These are phyloP conservation scores for Meloidogyne hapla DNA, from an alignment of 1,140 invertebrate genomes.

Conservation along the genomic window DNA sequence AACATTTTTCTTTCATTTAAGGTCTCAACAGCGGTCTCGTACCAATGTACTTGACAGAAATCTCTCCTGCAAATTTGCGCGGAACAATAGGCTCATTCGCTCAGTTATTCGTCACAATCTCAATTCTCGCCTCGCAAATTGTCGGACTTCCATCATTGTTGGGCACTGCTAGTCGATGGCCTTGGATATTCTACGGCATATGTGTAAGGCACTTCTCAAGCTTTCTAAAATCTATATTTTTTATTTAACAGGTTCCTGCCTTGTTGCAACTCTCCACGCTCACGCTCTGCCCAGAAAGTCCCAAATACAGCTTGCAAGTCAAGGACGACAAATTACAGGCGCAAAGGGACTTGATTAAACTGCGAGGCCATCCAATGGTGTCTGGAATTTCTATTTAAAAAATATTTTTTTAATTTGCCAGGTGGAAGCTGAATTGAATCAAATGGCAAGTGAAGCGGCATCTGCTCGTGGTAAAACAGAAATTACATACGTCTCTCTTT, in stretches of 20 bases:
- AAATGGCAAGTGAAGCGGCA: constrained; percentile 56
- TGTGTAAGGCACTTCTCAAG: not conserved
- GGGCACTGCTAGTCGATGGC: constrained; percentile 70
- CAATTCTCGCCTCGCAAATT: constrained; percentile 76
- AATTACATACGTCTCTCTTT: constrained; percentile 50
- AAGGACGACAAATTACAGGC: constrained; percentile 49
- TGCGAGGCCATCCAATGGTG: constrained; percentile 33
- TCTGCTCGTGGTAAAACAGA: constrained; percentile 31
- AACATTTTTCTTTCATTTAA: not conserved
- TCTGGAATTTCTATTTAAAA: not conserved
- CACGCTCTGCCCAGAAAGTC: constrained; percentile 84
- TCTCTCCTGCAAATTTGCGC: constrained; percentile 77
- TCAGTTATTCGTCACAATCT: constrained; percentile 82
- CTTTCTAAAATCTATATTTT: not conserved
- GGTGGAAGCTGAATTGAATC: constrained; percentile 48
- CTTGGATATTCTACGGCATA: constrained; percentile 65
- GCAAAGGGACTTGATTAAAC: constrained; percentile 58
- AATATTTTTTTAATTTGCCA: constrained; percentile 7
- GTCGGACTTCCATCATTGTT: constrained; percentile 74
- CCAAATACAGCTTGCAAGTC: constrained; percentile 74
- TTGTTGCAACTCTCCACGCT: constrained; percentile 75
- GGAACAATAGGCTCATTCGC: constrained; percentile 83
- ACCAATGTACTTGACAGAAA: constrained; percentile 83
- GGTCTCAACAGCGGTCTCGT: constrained; percentile 75
- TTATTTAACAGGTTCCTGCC: constrained; percentile 69